Conservation (phyloP, 2,888 invertebrate species). For the Pachymerium ferrugineum region DNA sequence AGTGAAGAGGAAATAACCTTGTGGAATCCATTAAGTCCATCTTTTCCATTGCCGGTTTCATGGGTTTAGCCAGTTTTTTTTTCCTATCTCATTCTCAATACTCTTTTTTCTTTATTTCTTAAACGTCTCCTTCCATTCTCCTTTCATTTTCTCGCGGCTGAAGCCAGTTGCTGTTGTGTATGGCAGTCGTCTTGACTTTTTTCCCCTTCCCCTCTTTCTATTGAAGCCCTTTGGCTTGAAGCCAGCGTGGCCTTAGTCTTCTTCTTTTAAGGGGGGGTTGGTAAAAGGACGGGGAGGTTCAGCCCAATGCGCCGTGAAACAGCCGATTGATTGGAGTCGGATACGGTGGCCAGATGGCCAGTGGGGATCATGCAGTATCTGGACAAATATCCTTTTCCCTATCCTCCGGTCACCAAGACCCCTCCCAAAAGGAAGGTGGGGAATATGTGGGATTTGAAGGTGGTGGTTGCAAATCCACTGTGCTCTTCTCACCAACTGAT, state of each 20-base stretch:
- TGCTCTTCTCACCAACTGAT: not conserved
- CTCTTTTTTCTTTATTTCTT: not conserved
- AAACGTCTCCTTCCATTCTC: not conserved
- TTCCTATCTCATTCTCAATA: too few species aligned
- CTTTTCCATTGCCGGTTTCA: not conserved
- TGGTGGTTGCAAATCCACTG: not conserved
- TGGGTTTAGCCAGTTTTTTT: not conserved
- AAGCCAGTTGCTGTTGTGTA: slow-evolving; percentile 6
- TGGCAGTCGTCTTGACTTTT: not conserved
- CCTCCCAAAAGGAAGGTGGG: not conserved
- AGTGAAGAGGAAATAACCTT: not conserved
- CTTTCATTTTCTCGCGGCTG: not conserved
- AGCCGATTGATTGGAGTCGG: slow-evolving; percentile 25
- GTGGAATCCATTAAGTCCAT: not conserved
- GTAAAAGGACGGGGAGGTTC: not conserved
- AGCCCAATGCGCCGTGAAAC: slow-evolving; percentile 11
- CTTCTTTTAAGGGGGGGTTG: not conserved
- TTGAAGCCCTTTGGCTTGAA: not conserved
- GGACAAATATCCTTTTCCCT: slow-evolving; percentile 1
- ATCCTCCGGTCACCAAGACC: not conserved
- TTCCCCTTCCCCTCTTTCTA: not conserved
- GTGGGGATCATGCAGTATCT: not conserved
- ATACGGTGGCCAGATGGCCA: slow-evolving; percentile 4
- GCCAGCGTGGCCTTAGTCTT: slow-evolving; percentile 4
- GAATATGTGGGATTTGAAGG: slow-evolving; percentile 21